Percentiles rank a stretch among this genome's conserved stretches.
phyloP scores from a whole-genome alignment of 2,797 vertebrate species.

The Aldrovandia affinis region DNA sequence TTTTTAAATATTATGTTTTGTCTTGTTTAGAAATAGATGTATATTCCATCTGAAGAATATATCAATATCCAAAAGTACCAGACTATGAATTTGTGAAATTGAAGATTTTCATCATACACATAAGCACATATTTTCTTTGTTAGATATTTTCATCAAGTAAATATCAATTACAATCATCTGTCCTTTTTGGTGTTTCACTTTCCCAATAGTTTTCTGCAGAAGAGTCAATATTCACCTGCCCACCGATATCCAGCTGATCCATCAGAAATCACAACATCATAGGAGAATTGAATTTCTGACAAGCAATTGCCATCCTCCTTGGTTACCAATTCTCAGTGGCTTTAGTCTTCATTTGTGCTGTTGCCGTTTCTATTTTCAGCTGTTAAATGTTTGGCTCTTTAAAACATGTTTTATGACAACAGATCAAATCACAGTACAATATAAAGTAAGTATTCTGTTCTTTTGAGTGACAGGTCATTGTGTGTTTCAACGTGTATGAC shows the following conservation, averaged over 20 bases:
- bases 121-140: not conserved
- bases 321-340: not conserved
- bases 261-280: not conserved
- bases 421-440: not conserved
- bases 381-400: not conserved
- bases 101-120: not conserved
- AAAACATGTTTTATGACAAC: not conserved
- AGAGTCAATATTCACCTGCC: not conserved
- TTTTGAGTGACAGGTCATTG: not conserved
- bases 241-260: not conserved
- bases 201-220: not conserved
- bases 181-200: not conserved
- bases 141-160: not conserved
- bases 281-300: not conserved
- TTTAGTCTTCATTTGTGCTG: not conserved
- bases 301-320: no score
- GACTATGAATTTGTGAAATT: constrained; percentile 4
- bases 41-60: not conserved
- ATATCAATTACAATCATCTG: not conserved
- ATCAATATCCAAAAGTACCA: constrained; percentile 11
- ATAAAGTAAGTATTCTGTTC: not conserved
- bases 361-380: not conserved
- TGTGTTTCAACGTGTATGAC: not conserved
- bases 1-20: not conserved
- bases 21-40: not conserved